Conservation (phyloP, 2,888 invertebrate genomes). For the Pristionchus mayeri region DNA sequence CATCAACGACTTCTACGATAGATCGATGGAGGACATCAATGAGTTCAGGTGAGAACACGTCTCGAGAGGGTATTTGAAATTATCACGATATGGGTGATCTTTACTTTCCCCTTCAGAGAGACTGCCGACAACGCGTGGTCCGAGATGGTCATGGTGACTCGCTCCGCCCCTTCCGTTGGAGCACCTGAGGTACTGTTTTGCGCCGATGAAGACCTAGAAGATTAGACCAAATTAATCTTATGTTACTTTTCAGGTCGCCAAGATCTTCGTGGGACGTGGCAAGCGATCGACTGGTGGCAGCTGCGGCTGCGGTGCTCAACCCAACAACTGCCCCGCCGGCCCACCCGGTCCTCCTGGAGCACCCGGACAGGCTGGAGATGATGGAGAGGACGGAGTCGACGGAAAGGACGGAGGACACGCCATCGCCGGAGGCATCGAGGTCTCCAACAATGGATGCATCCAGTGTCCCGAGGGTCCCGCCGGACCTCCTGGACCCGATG, state of each 20-base stretch:
- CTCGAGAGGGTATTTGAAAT: background rate
- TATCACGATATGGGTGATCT: background rate
- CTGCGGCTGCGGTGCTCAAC: conserved; percentile 47
- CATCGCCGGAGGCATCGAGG: background rate
- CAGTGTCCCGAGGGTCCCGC: conserved; percentile 45
- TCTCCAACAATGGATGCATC: conserved; percentile 47
- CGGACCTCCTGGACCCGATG: conserved; percentile 46
- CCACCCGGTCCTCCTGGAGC: conserved; percentile 49
- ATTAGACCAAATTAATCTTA: too few relatives aligned
- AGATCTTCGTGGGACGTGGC: background rate
- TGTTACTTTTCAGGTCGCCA: background rate
- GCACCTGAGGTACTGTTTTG: background rate
- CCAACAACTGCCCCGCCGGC: conserved; percentile 49
- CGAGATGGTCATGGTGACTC: conserved; percentile 46
- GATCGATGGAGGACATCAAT: conserved; percentile 36
- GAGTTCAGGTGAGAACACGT: conserved; percentile 21
- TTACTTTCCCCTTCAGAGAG: conserved; percentile 19
- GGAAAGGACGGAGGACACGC: conserved; percentile 47
- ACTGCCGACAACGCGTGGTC: conserved; percentile 45
- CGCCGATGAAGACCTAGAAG: too few relatives aligned
- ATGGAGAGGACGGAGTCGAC: conserved; percentile 29
- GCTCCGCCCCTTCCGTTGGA: background rate
- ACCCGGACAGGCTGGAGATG: conserved; percentile 46
- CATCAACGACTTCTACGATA: conserved; percentile 49
- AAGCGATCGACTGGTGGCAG: conserved; percentile 36